phyloP scores from a whole-genome alignment of 2,113 vertebrate genomes.

The Platichthys stellatus region DNA sequence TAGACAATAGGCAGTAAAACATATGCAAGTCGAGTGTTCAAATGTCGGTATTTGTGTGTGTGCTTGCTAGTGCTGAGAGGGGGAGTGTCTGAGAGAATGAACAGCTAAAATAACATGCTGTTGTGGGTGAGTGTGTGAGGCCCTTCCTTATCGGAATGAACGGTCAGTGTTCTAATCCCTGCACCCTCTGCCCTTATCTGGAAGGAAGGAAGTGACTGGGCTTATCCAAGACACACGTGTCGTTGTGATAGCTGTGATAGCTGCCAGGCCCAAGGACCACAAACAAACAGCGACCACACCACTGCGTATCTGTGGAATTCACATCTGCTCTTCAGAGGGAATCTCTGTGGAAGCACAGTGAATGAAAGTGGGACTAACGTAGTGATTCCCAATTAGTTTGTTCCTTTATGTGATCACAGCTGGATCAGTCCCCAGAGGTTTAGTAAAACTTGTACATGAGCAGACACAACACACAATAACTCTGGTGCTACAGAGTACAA shows the following conservation, averaged over 20 bases:
- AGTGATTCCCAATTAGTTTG: not conserved
- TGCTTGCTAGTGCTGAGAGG: conserved; percentile 10
- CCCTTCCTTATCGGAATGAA: conserved; percentile 74
- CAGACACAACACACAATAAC: not conserved
- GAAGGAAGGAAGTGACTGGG: conserved; percentile 77
- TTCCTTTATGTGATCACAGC: conserved; percentile 22
- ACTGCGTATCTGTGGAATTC: conserved; percentile 50
- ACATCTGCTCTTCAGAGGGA: conserved; percentile 37
- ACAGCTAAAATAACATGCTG: conserved; percentile 74
- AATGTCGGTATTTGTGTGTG: conserved; percentile 40
- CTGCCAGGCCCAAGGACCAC: conserved; percentile 65
- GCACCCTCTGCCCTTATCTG: conserved; percentile 73
- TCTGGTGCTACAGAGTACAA: not conserved
- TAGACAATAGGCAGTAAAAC: conserved; percentile 59
- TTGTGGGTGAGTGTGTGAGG: conserved; percentile 37
- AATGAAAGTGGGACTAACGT: not conserved
- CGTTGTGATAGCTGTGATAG: conserved; percentile 72
- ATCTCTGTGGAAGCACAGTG: not conserved
- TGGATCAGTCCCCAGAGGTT: not conserved
- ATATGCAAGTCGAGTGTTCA: conserved; percentile 41
- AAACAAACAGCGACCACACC: conserved; percentile 54
- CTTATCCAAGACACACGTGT: conserved; percentile 78
- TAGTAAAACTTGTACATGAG: not conserved
- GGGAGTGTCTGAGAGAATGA: conserved; percentile 59
- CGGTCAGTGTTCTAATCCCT: conserved; percentile 62